Evolutionary conservation across 1,140 invertebrate species (phyloP).

Genomic region (Hylaeus anthracinus): DNA sequence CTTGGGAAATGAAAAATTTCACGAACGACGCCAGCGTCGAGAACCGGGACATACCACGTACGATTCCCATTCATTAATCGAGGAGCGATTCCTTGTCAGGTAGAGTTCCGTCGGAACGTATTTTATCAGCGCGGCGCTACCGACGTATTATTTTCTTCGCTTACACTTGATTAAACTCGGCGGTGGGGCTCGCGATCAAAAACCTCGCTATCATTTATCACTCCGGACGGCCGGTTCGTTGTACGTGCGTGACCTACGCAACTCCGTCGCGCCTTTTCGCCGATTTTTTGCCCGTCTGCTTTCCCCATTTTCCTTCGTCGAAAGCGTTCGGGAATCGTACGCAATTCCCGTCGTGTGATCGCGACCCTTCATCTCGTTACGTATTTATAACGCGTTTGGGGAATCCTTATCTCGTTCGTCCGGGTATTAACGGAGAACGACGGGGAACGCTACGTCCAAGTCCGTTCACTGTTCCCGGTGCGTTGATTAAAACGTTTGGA

Average conservation of each 20-base stretch:
- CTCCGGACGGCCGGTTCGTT: slow-evolving; percentile 32
- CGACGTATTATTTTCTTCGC: slow-evolving; percentile 38
- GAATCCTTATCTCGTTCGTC: no score
- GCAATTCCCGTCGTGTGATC: no score
- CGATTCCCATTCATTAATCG: slow-evolving; percentile 23
- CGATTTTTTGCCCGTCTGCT: not conserved
- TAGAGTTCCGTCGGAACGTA: slow-evolving; percentile 14
- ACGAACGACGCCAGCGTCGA: not conserved
- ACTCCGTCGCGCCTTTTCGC: not conserved
- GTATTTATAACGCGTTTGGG: no score
- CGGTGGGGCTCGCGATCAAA: slow-evolving; percentile 45
- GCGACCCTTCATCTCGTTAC: no score
- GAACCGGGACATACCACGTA: slow-evolving; percentile 16
- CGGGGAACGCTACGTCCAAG: not conserved
- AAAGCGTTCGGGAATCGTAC: no score
- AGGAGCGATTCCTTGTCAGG: slow-evolving; percentile 2
- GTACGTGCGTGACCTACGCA: slow-evolving; percentile 55
- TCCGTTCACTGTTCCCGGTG: not conserved
- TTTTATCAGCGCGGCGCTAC: slow-evolving; percentile 9
- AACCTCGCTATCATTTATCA: slow-evolving; percentile 54
- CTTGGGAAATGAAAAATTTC: not conserved
- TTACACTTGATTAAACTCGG: slow-evolving; percentile 42
- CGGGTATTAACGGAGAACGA: no score
- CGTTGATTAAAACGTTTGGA: slow-evolving; percentile 21
- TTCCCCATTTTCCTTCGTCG: no score